phyloP scores from a whole-genome alignment of 2,888 invertebrate genomes.

The Willowsia nigromaculata region DNA sequence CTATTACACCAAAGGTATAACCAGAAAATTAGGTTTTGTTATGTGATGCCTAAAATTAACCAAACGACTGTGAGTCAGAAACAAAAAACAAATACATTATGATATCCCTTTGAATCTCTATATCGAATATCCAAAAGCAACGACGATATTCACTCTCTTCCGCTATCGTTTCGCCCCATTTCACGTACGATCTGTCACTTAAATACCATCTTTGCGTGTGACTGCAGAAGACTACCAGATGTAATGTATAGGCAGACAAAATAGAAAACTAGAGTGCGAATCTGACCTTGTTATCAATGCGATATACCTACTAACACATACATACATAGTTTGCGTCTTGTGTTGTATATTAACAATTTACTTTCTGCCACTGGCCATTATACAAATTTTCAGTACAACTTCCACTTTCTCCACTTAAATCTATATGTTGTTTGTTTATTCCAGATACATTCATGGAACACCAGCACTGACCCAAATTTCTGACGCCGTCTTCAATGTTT shows the following conservation, averaged over 20 bases:
- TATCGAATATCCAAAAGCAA: not conserved
- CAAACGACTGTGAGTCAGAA: not conserved
- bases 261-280: too few species aligned
- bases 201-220: too few species aligned
- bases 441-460: slow-evolving; percentile 76
- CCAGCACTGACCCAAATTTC: slow-evolving; percentile 75
- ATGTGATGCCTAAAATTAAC: not conserved
- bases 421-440: slow-evolving; percentile 21
- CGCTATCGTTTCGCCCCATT: not conserved
- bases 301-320: too few species aligned
- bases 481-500: slow-evolving; percentile 75
- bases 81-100: not conserved
- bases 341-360: too few species aligned
- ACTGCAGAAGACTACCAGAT: not conserved
- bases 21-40: not conserved
- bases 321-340: too few species aligned
- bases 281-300: too few species aligned
- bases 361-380: too few species aligned
- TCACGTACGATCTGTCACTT: not conserved
- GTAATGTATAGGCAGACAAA: not conserved
- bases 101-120: not conserved
- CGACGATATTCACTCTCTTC: not conserved
- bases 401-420: too few species aligned
- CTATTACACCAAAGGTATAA: not conserved
- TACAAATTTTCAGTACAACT: too few species aligned